Conservation (phyloP, 1,140 invertebrate genomes). For the Samia ricini region DNA sequence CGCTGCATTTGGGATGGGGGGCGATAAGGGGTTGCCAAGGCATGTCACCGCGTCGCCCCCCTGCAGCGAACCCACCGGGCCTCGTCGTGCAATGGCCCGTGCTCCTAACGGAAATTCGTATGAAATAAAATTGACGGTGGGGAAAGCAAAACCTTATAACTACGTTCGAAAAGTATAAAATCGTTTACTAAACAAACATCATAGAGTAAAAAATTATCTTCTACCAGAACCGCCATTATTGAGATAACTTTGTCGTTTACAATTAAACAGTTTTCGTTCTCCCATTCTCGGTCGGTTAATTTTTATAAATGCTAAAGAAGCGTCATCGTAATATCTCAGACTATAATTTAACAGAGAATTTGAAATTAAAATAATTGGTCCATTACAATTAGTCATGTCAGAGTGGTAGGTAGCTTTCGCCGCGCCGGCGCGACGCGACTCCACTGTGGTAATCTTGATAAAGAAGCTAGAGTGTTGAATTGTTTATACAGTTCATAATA, state of each 20-base stretch:
- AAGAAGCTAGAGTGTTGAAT: not conserved
- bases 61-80: too few relatives aligned
- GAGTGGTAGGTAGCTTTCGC: not conserved
- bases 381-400: not conserved
- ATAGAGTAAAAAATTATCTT: too few relatives aligned
- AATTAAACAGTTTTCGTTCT: not conserved
- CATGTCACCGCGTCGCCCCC: too few relatives aligned
- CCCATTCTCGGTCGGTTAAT: slow-evolving; percentile 7
- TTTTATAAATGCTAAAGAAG: not conserved
- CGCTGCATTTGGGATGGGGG: too few relatives aligned
- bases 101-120: too few relatives aligned
- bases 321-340: not conserved
- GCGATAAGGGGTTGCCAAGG: too few relatives aligned
- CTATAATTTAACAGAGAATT: not conserved
- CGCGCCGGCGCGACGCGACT: too few relatives aligned
- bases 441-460: not conserved
- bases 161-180: too few relatives aligned
- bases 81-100: too few relatives aligned
- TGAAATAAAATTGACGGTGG: too few relatives aligned
- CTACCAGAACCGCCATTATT: not conserved
- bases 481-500: not conserved
- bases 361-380: slow-evolving; percentile 7
- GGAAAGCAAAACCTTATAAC: too few relatives aligned
- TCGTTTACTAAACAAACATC: too few relatives aligned
- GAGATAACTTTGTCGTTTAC: not conserved